Percentiles rank a stretch among this genome's conserved stretches.
Evolutionary conservation across 2,113 vertebrate genomes (phyloP).

Genomic region (Tachuris rubrigastra): DNA sequence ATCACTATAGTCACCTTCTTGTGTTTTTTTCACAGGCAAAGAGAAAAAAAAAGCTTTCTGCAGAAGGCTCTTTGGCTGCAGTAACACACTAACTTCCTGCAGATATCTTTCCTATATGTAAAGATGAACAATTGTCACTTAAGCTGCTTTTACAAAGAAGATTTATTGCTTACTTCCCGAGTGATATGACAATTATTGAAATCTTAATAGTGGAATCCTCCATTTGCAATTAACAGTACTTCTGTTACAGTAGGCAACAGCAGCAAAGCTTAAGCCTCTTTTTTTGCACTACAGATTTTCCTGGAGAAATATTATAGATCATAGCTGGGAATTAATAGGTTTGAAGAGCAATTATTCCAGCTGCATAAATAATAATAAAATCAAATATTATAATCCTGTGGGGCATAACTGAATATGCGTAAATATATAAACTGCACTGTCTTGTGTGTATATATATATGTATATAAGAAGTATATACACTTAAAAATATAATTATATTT

Average conservation of each 20-base stretch:
- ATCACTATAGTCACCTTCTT: background rate
- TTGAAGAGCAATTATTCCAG: background rate
- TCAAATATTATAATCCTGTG: background rate
- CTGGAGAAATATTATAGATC: background rate
- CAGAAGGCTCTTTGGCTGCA: background rate
- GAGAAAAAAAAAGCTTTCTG: background rate
- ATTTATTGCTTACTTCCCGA: background rate
- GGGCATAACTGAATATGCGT: background rate
- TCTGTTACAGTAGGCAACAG: background rate
- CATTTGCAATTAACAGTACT: conserved; percentile 31
- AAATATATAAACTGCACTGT: background rate
- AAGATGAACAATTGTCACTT: conserved; percentile 44
- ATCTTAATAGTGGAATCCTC: background rate
- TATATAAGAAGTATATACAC: background rate
- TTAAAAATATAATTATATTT: background rate
- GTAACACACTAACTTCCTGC: background rate
- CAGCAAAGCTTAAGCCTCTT: background rate
- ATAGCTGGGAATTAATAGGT: background rate
- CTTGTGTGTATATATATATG: background rate
- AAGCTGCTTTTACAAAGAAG: conserved; percentile 23
- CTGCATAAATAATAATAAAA: background rate
- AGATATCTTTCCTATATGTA: background rate
- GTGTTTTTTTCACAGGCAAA: background rate
- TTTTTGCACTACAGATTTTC: background rate
- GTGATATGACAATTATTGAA: background rate